phyloP scores from a whole-genome alignment of 2,797 vertebrate genomes.

The Dermochelys coriacea region DNA sequence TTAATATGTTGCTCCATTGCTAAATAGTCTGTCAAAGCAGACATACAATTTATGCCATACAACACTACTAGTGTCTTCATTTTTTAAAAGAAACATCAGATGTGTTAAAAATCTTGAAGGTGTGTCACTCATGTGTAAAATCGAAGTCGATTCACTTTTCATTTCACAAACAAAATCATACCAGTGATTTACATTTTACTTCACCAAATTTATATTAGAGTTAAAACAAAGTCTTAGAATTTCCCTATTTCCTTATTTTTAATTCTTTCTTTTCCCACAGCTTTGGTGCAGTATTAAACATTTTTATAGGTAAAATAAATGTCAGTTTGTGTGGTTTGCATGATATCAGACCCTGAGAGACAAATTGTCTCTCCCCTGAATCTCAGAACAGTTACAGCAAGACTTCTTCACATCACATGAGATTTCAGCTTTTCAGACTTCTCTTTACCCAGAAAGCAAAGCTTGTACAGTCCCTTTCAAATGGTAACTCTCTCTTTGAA shows the following conservation, averaged over 20 bases:
- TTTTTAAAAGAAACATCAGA: background rate
- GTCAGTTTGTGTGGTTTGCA: constrained; percentile 89
- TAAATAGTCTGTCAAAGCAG: constrained; percentile 87
- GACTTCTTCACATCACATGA: constrained; percentile 81
- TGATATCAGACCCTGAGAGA: constrained; percentile 90
- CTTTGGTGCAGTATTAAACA: constrained; percentile 58
- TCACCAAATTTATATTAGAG: constrained; percentile 47
- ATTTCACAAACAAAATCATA: background rate
- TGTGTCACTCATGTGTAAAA: background rate
- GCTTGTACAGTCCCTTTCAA: constrained; percentile 82
- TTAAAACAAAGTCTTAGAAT: constrained; percentile 49
- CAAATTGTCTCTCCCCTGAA: constrained; percentile 79
- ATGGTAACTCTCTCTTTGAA: constrained; percentile 85
- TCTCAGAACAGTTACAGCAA: constrained; percentile 79
- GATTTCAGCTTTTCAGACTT: constrained; percentile 83
- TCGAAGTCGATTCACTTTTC: background rate
- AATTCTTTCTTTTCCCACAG: background rate
- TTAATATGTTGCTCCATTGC: constrained; percentile 86
- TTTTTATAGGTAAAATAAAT: constrained; percentile 94
- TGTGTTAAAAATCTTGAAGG: background rate
- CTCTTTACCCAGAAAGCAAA: constrained; percentile 83
- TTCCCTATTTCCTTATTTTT: constrained; percentile 31
- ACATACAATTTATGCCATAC: constrained; percentile 67
- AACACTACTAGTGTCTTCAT: background rate
- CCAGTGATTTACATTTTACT: constrained; percentile 30